Conservation (phyloP, 92 coral and sea anemone genomes). For the Heteractis magnifica region DNA sequence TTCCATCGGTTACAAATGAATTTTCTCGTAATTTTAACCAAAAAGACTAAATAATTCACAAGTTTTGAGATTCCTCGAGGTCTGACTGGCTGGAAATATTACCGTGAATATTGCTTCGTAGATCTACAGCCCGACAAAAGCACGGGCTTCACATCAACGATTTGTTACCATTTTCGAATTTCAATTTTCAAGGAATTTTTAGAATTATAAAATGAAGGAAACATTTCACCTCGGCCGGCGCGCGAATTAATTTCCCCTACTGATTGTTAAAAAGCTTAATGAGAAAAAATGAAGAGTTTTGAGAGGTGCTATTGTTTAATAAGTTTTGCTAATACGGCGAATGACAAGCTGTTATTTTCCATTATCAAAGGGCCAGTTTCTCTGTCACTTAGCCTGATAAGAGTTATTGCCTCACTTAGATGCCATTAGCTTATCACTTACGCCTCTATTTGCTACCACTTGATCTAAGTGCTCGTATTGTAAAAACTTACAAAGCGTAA, state of each 20-base stretch:
- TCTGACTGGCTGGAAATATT: no score
- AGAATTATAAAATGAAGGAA: no score
- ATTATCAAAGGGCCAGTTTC: slow-evolving; percentile 1
- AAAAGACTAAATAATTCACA: no score
- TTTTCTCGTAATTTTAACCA: no score
- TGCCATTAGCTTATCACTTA: slow-evolving; percentile 23
- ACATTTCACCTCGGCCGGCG: no score
- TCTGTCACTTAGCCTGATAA: slow-evolving; percentile 17
- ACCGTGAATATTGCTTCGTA: no score
- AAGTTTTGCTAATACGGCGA: background rate
- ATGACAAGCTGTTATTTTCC: background rate
- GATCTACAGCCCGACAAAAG: no score
- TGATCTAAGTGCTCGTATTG: slow-evolving; percentile 17
- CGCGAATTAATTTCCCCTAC: background rate
- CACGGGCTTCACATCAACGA: no score
- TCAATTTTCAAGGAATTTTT: no score
- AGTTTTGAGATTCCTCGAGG: no score
- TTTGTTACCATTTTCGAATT: no score
- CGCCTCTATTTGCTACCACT: slow-evolving; percentile 17
- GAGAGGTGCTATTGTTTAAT: slow-evolving; percentile 7
- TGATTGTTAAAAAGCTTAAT: background rate
- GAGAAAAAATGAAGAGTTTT: background rate
- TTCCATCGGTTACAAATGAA: no score
- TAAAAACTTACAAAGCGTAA: slow-evolving; percentile 5
- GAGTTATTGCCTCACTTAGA: slow-evolving; percentile 8